Percentiles rank a stretch among this genome's conserved stretches.
Evolutionary conservation across 2,888 invertebrate genomes (phyloP).

Genomic region (Sisyra terminalis): DNA sequence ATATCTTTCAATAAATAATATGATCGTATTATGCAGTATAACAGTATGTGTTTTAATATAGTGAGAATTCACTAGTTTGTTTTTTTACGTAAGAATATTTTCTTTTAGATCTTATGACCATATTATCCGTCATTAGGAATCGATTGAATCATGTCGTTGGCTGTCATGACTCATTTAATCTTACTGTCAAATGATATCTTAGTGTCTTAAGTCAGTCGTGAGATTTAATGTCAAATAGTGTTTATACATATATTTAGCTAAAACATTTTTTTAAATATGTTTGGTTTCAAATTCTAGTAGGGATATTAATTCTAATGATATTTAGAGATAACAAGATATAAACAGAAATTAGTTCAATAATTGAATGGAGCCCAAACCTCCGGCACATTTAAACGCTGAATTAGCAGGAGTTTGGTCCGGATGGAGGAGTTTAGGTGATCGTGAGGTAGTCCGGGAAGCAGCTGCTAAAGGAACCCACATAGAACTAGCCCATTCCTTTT

Average conservation of each 20-base stretch:
- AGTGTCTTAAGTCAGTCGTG: too few relatives aligned
- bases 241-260: constrained; percentile 7
- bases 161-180: too few relatives aligned
- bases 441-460: constrained; percentile 49
- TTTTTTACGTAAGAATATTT: too few relatives aligned
- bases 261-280: constrained; percentile 8
- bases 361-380: constrained; percentile 16
- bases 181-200: too few relatives aligned
- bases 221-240: constrained; percentile 7
- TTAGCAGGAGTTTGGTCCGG: constrained; percentile 37
- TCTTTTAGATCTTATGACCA: too few relatives aligned
- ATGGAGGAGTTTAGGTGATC: constrained; percentile 42
- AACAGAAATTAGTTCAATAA: background rate
- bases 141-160: too few relatives aligned
- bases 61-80: too few relatives aligned
- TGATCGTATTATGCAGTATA: too few relatives aligned
- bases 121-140: too few relatives aligned
- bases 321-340: constrained; percentile 7
- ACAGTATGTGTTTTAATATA: too few relatives aligned
- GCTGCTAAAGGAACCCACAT: constrained; percentile 49
- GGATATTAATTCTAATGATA: constrained; percentile 1
- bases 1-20: too few relatives aligned
- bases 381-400: constrained; percentile 20
- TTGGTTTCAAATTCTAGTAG: background rate
- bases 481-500: constrained; percentile 37